Percentiles rank a stretch among this genome's conserved stretches.
Conservation (phyloP, 2,888 invertebrate genomes). For the Gastracanthus pulcherrimus region DNA sequence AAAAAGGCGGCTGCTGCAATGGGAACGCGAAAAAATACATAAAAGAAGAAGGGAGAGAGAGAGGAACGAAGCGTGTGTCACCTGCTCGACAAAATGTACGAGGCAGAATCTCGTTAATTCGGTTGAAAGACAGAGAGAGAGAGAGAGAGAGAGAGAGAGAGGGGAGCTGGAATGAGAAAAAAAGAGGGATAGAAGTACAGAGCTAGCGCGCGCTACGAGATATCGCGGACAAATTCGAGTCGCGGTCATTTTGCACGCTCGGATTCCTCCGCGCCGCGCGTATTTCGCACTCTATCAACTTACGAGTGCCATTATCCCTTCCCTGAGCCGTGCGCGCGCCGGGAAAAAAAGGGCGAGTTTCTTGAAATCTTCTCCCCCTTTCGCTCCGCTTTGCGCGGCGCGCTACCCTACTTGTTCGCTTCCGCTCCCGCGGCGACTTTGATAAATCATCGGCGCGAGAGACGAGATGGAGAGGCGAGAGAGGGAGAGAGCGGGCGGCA, state of each 20-base stretch:
- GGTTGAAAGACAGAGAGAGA: too few relatives aligned
- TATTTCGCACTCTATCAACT: constrained; percentile 56
- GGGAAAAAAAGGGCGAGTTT: constrained; percentile 43
- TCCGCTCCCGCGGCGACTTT: constrained; percentile 32
- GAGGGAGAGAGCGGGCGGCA: too few relatives aligned
- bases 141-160: too few relatives aligned
- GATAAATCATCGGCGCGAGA: constrained; percentile 51
- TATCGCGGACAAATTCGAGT: too few relatives aligned
- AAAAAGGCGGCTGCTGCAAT: not conserved
- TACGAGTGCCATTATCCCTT: constrained; percentile 45
- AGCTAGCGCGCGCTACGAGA: too few relatives aligned
- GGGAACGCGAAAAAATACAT: not conserved
- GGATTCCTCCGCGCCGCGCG: too few relatives aligned
- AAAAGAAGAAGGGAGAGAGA: too few relatives aligned
- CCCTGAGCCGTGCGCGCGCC: not conserved
- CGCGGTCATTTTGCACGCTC: too few relatives aligned
- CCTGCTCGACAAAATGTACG: constrained; percentile 9
- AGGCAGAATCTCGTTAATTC: constrained; percentile 37
- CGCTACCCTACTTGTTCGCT: constrained; percentile 7
- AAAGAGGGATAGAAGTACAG: too few relatives aligned
- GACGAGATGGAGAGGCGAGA: too few relatives aligned
- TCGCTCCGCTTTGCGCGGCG: too few relatives aligned
- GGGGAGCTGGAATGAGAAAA: too few relatives aligned
- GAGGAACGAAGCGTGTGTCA: not conserved
- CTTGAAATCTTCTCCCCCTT: constrained; percentile 22